phyloP scores from a whole-genome alignment of 2,113 vertebrate species.

The Salvelinus namaycush region DNA sequence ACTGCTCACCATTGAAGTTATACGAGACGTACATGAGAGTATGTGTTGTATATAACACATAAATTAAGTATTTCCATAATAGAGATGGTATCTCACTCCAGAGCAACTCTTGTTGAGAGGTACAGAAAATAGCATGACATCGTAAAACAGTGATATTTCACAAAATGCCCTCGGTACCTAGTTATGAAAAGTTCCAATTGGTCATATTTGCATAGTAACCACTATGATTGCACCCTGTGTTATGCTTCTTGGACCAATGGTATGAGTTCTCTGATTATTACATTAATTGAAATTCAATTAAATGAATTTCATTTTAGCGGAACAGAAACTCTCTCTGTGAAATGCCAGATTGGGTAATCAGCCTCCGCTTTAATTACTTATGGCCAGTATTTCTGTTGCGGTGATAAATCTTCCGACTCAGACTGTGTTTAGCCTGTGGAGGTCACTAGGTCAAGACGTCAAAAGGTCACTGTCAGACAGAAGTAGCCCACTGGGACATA shows the following conservation, averaged over 20 bases:
- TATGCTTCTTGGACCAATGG: not conserved
- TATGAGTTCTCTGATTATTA: not conserved
- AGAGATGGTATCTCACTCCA: not conserved
- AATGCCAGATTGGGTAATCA: not conserved
- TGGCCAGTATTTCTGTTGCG: conserved; percentile 12
- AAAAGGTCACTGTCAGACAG: conserved; percentile 43
- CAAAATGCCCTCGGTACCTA: too few relatives aligned
- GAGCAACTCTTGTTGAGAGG: not conserved
- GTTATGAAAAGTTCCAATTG: too few relatives aligned
- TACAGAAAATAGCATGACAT: too few relatives aligned
- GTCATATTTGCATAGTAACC: not conserved
- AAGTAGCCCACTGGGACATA: conserved; percentile 23
- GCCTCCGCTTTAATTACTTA: conserved; percentile 9
- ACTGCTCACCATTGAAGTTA: too few relatives aligned
- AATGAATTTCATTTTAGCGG: not conserved
- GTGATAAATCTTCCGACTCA: conserved; percentile 38
- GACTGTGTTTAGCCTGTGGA: conserved; percentile 54
- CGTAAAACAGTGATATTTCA: too few relatives aligned
- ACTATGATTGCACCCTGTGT: not conserved
- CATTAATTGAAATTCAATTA: not conserved
- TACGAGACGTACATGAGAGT: too few relatives aligned
- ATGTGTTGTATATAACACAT: not conserved
- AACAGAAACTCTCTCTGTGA: conserved; percentile 6
- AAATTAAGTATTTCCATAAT: not conserved
- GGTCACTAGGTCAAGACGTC: conserved; percentile 43